Percentiles rank a stretch among this genome's conserved stretches.
These are phyloP conservation scores for Pseudochaenichthys georgianus DNA, from an alignment of 2,797 vertebrate genomes.

Conservation along the genomic window DNA sequence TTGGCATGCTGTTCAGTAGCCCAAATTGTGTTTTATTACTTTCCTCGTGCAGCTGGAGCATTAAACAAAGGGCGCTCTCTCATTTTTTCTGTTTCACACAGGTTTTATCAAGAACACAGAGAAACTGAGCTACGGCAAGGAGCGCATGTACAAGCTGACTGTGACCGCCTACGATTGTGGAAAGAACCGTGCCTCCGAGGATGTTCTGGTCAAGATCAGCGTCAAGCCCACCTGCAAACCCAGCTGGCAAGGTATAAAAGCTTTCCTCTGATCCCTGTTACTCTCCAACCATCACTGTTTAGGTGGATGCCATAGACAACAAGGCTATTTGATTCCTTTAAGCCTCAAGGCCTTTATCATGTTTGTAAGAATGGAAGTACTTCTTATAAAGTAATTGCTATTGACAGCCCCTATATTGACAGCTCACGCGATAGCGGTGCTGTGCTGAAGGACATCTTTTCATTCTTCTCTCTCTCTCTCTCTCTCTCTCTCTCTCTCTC, in stretches of 20 bases:
- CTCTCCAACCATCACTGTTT: conserved; percentile 1
- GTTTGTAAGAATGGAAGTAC: too few relatives aligned
- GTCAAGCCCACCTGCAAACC: conserved; percentile 95
- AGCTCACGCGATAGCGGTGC: background rate
- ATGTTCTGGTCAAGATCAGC: conserved; percentile 95
- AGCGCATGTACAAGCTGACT: conserved; percentile 95
- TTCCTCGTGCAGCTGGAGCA: conserved; percentile 17
- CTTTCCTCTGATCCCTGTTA: background rate
- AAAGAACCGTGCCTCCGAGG: conserved; percentile 95
- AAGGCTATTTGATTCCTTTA: too few relatives aligned
- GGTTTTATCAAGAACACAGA: conserved; percentile 97
- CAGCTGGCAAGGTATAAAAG: conserved; percentile 94
- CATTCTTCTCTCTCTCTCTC: background rate
- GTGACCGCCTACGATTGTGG: conserved; percentile 98
- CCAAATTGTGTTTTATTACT: conserved; percentile 18
- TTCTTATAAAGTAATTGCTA: too few relatives aligned
- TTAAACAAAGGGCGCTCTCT: background rate
- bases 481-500: conserved; percentile 17
- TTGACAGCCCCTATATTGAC: too few relatives aligned
- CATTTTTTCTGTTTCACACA: conserved; percentile 60
- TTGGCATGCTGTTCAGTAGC: background rate
- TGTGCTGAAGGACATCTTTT: conserved; percentile 41
- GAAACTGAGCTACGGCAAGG: conserved; percentile 94
- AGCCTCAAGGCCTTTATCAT: too few relatives aligned
- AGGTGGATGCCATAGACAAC: conserved; percentile 29